Evolutionary conservation across 2,113 vertebrate genomes (phyloP).

Genomic region (Diadophis punctatus): DNA sequence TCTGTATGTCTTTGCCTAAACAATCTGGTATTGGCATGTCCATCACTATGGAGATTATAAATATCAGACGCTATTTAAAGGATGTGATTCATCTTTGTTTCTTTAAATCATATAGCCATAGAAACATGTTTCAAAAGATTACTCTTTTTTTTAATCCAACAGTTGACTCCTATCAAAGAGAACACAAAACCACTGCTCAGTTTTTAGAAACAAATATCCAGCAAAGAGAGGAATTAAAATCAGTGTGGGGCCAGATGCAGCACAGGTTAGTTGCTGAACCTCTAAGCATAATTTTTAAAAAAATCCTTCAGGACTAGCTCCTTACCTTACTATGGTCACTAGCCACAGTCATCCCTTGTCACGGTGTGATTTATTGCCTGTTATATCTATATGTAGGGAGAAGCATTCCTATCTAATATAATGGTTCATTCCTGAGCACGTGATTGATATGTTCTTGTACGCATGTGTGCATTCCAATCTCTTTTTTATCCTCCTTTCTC

Average conservation of each 20-base stretch:
- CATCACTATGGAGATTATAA: not conserved
- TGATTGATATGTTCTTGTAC: too few relatives aligned
- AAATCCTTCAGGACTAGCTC: too few relatives aligned
- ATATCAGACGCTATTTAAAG: not conserved
- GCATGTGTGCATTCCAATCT: too few relatives aligned
- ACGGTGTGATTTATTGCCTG: too few relatives aligned
- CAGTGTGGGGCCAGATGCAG: constrained; percentile 63
- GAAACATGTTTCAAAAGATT: not conserved
- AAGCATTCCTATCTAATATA: too few relatives aligned
- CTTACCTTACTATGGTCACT: too few relatives aligned
- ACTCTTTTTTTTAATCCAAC: constrained; percentile 38
- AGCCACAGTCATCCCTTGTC: too few relatives aligned
- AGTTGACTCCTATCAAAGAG: constrained; percentile 10
- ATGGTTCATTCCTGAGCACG: too few relatives aligned
- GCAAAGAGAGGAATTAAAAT: constrained; percentile 26
- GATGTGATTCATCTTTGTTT: not conserved
- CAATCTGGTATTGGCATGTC: too few relatives aligned
- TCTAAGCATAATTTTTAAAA: too few relatives aligned
- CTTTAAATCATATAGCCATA: not conserved
- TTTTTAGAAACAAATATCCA: constrained; percentile 1
- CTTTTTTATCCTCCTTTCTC: too few relatives aligned
- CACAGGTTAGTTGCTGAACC: constrained; percentile 70
- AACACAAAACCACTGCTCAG: not conserved
- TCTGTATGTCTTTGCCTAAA: not conserved
- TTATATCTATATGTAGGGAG: too few relatives aligned